Conservation (phyloP, 2,797 vertebrate species). For the Takifugu rubripes region DNA sequence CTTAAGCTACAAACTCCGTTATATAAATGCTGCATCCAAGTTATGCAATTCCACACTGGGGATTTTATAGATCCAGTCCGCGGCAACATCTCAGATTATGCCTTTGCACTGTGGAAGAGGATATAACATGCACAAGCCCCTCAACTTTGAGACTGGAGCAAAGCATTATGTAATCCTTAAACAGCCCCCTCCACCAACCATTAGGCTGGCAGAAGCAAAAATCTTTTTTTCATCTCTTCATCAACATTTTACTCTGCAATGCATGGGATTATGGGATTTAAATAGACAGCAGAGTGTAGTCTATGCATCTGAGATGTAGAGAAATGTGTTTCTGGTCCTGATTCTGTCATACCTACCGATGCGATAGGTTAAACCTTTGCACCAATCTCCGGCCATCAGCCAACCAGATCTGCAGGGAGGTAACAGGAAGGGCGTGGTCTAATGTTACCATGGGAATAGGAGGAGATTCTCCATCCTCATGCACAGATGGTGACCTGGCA, state of each 20-base stretch:
- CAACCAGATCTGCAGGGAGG: conserved; percentile 93
- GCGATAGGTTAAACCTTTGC: conserved; percentile 92
- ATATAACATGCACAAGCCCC: conserved; percentile 38
- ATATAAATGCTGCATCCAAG: conserved; percentile 72
- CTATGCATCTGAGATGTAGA: background rate
- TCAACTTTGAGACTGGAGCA: conserved; percentile 45
- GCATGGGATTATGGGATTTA: conserved; percentile 47
- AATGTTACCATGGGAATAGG: conserved; percentile 82
- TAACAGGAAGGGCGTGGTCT: conserved; percentile 85
- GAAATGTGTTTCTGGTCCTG: background rate
- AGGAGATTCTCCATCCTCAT: conserved; percentile 77
- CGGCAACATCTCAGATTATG: conserved; percentile 70
- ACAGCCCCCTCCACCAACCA: conserved; percentile 23
- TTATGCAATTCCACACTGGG: conserved; percentile 71
- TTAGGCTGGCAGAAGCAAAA: conserved; percentile 28
- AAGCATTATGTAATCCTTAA: conserved; percentile 61
- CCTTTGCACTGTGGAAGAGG: conserved; percentile 40
- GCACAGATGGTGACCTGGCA: conserved; percentile 80
- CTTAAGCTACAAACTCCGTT: conserved; percentile 63
- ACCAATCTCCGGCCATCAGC: conserved; percentile 89
- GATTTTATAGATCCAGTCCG: conserved; percentile 67
- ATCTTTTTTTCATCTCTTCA: conserved; percentile 33
- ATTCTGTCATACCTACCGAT: conserved; percentile 77
- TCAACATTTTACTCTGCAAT: conserved; percentile 27
- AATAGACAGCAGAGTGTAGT: background rate